These are phyloP conservation scores for Andricus curvator DNA, from an alignment of 2,888 invertebrate species.

Conservation along the genomic window DNA sequence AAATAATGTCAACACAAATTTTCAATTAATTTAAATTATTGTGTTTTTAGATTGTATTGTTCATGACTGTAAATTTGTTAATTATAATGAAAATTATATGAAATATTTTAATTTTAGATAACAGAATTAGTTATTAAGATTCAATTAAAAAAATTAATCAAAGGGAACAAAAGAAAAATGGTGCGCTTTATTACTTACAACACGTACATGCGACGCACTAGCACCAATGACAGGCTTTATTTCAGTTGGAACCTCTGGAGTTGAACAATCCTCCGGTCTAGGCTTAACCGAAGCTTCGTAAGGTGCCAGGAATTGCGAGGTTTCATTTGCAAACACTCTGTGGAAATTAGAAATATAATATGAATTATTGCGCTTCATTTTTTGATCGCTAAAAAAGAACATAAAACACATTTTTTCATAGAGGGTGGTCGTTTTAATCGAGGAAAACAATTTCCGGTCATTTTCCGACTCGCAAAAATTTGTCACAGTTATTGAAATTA, in stretches of 20 bases:
- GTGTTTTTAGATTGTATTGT: too few species aligned
- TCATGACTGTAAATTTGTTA: too few species aligned
- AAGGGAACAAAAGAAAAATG: constrained; percentile 53
- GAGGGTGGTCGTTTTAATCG: too few species aligned
- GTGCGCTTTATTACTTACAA: constrained; percentile 75
- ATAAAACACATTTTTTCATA: too few species aligned
- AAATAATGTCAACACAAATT: too few species aligned
- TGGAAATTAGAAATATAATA: constrained; percentile 57
- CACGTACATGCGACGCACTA: constrained; percentile 78
- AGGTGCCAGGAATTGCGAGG: constrained; percentile 86
- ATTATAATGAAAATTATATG: neutral
- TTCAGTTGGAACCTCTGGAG: constrained; percentile 73
- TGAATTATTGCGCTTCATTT: neutral
- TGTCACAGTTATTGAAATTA: too few species aligned
- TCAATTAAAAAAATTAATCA: constrained; percentile 39
- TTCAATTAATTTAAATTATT: too few species aligned
- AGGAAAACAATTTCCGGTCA: too few species aligned
- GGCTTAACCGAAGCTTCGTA: constrained; percentile 85
- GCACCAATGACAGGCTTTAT: constrained; percentile 72
- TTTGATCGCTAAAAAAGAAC: too few species aligned
- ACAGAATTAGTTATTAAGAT: constrained; percentile 3
- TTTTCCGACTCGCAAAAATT: too few species aligned
- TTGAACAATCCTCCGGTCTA: constrained; percentile 77
- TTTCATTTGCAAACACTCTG: constrained; percentile 87
- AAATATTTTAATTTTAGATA: neutral